These are phyloP conservation scores for Lutjanus argentimaculatus DNA, from an alignment of 2,797 vertebrate genomes.

Conservation along the genomic window DNA sequence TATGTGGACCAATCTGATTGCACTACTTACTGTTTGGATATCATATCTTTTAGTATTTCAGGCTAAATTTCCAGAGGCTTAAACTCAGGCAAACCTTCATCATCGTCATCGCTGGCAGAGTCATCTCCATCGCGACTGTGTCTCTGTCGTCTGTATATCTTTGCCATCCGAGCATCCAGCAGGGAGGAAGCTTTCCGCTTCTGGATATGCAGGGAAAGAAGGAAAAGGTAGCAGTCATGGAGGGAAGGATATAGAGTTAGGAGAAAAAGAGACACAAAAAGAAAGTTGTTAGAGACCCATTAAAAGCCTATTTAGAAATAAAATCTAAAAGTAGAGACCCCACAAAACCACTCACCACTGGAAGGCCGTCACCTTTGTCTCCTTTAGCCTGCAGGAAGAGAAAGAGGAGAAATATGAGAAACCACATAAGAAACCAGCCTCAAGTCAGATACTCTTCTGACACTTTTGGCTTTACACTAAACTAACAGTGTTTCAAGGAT, in stretches of 20 bases:
- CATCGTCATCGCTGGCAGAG: conserved; percentile 81
- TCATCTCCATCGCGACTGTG: conserved; percentile 84
- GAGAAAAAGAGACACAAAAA: not conserved
- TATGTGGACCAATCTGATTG: too few species aligned
- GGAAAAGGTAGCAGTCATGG: not conserved
- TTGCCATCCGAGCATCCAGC: conserved; percentile 85
- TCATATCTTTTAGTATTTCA: too few species aligned
- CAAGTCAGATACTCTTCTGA: too few species aligned
- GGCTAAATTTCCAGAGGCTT: not conserved
- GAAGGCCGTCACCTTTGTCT: conserved; percentile 63
- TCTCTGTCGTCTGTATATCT: conserved; percentile 85
- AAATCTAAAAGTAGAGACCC: fast-evolving
- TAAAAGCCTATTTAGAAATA: not conserved
- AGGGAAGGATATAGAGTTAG: not conserved
- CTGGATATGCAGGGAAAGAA: conserved; percentile 50
- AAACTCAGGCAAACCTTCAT: conserved; percentile 63
- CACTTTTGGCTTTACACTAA: not conserved
- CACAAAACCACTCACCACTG: conserved; percentile 61
- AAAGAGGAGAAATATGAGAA: conserved; percentile 2
- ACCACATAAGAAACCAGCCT: not conserved
- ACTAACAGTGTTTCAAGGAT: not conserved
- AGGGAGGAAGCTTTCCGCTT: conserved; percentile 85
- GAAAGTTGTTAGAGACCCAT: not conserved
- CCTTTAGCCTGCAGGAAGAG: conserved; percentile 61
- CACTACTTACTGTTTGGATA: too few species aligned